Evolutionary conservation across 2,113 vertebrate species (phyloP), one percentile per base, ranked within the genome.

Genomic region (Scophthalmus maximus): DNA sequence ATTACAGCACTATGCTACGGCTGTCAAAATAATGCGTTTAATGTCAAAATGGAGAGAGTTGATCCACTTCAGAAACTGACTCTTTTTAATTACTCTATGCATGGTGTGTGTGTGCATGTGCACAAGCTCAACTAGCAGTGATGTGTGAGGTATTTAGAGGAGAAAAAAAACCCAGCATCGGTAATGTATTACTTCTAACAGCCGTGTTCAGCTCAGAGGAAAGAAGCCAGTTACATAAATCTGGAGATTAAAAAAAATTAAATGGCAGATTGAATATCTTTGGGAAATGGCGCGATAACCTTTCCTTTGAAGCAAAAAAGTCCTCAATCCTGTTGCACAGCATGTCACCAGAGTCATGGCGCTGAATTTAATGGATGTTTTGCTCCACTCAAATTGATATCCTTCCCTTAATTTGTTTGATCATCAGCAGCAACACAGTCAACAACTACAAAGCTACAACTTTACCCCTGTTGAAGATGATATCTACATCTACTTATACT

Each of bases 121-220:
- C n/a, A 6, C 26, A 23, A 73, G 66, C 56, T 66, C 5, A 27
- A 51, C 44, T 18, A 42, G 40, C 53, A 66, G 44, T 60, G 47
- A 74, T 61, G 56, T 62, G 8, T 71, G 77, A 75, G 52, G 49
- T 73, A 72, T 79, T 82, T 40, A 27, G 47, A 23, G 18, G 9
- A 9, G 3, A 4, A n/a, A 20, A 52, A 38, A 70, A 57, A 32
- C 6, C 8, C 10, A 34, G 29, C 49, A 78, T 68, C 71, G 73
- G 74, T 82, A 63, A 80, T 87, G 80, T 34, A 79, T 81, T 66
- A 74, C 70, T 71, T 69, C 55, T 70, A 71, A 80, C 34, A 76
- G 29, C 40, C 46, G 50, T 42, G 71, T 68, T 63, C 8, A 53
- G 63, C 68, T 79, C 53, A 78, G 68, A 50, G 30, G 62, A 76